phyloP scores from a whole-genome alignment of 1,140 invertebrate genomes.

The Oreohelix idahoensis region DNA sequence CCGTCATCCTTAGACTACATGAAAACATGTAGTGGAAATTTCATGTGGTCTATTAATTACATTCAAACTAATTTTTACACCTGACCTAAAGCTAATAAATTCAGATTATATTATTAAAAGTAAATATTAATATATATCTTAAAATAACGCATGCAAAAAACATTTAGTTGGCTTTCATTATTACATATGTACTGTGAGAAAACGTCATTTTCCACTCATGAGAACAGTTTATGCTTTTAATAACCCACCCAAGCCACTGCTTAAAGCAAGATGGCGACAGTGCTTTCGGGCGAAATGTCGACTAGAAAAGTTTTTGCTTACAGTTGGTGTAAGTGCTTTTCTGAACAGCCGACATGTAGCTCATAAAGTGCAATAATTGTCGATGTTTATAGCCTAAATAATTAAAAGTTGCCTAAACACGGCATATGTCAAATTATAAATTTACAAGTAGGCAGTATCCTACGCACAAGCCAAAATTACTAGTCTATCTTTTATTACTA shows the following conservation, averaged over 20 bases:
- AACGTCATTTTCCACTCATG: neutral
- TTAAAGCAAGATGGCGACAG: slow-evolving; percentile 34
- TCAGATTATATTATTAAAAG: neutral
- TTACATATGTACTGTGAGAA: neutral
- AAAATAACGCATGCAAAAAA: neutral
- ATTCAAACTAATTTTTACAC: neutral
- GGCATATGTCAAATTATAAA: neutral
- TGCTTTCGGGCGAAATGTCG: slow-evolving; percentile 34
- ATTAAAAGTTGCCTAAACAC: neutral
- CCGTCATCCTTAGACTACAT: neutral
- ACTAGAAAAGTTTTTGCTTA: slow-evolving; percentile 39
- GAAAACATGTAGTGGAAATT: neutral
- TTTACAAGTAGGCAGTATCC: neutral
- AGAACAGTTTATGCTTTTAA: neutral
- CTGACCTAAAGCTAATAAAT: neutral
- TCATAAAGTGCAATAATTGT: slow-evolving; percentile 33
- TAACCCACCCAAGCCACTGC: neutral
- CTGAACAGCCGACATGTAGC: slow-evolving; percentile 25
- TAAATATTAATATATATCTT: neutral
- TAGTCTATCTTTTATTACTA: neutral
- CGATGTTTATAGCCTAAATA: neutral
- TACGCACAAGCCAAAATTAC: neutral
- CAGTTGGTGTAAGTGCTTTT: slow-evolving; percentile 34
- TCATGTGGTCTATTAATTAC: neutral
- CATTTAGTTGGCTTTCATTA: neutral